Evolutionary conservation across 2,797 vertebrate species (phyloP).

Genomic region (Intellagama lesueurii): DNA sequence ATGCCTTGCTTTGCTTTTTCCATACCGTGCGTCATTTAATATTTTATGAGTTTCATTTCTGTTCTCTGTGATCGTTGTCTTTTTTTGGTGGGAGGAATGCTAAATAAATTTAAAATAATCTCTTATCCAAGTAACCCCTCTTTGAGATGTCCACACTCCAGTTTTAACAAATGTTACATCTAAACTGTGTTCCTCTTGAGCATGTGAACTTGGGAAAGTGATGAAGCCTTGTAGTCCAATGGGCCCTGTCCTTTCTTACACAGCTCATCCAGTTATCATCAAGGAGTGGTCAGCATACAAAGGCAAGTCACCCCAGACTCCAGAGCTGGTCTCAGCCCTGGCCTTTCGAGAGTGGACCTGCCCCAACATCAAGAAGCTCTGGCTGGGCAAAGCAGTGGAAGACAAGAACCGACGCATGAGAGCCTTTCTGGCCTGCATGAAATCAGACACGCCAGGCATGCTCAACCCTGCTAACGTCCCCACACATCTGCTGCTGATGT

Average conservation of each 20-base stretch:
- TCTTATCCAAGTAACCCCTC: too few relatives aligned
- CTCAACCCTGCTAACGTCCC: slow-evolving; percentile 92
- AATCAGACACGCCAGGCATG: slow-evolving; percentile 92
- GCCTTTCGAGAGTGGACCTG: slow-evolving; percentile 95
- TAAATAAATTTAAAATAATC: too few relatives aligned
- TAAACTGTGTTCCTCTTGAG: neutral
- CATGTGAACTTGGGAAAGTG: neutral
- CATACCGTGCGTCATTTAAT: neutral
- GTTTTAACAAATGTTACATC: neutral
- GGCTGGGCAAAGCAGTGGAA: slow-evolving; percentile 92
- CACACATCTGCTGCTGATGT: slow-evolving; percentile 94
- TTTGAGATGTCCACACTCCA: too few relatives aligned
- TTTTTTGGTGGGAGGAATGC: neutral
- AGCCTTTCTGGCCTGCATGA: slow-evolving; percentile 92
- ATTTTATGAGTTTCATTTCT: neutral
- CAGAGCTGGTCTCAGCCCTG: slow-evolving; percentile 90
- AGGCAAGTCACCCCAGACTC: slow-evolving; percentile 91
- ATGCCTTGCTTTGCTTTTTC: neutral
- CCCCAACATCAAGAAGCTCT: slow-evolving; percentile 90
- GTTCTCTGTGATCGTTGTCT: neutral
- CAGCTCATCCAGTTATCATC: slow-evolving; percentile 90
- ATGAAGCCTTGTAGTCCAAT: neutral
- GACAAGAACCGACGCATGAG: slow-evolving; percentile 92
- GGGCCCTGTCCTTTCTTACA: neutral
- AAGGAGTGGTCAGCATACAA: slow-evolving; percentile 95